Percentiles rank a stretch among this genome's conserved stretches.
Evolutionary conservation across 2,113 vertebrate genomes (phyloP).

Genomic region (Pseudopodoces humilis): DNA sequence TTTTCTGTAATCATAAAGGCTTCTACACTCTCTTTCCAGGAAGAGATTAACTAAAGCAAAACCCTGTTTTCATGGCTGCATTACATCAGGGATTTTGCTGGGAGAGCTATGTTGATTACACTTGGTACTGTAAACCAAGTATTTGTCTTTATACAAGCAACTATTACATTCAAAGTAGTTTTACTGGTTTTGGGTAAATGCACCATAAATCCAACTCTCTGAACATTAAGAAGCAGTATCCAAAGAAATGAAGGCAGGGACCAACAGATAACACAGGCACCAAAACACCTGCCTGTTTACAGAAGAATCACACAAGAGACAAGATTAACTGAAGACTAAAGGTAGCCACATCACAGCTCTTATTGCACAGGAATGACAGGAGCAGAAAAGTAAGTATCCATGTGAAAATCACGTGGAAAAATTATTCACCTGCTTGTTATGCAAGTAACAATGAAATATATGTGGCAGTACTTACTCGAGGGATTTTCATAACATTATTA

Average conservation of each 20-base stretch:
- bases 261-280: neutral
- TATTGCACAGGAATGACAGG: neutral
- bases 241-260: constrained; percentile 24
- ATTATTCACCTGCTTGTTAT: neutral
- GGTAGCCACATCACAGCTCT: constrained; percentile 20
- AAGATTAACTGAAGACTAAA: neutral
- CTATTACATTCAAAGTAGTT: neutral
- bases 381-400: neutral
- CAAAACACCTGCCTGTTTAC: neutral
- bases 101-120: neutral
- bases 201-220: constrained; percentile 66
- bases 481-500: neutral
- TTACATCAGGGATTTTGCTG: neutral
- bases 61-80: neutral
- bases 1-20: neutral
- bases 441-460: neutral
- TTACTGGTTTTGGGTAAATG: neutral
- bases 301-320: neutral
- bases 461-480: neutral
- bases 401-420: neutral
- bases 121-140: neutral
- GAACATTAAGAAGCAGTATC: constrained; percentile 58
- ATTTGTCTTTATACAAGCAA: neutral
- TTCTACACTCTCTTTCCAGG: neutral
- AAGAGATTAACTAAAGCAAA: neutral